Conservation (phyloP, 2,797 vertebrate species). For the Simalia tracyae region DNA sequence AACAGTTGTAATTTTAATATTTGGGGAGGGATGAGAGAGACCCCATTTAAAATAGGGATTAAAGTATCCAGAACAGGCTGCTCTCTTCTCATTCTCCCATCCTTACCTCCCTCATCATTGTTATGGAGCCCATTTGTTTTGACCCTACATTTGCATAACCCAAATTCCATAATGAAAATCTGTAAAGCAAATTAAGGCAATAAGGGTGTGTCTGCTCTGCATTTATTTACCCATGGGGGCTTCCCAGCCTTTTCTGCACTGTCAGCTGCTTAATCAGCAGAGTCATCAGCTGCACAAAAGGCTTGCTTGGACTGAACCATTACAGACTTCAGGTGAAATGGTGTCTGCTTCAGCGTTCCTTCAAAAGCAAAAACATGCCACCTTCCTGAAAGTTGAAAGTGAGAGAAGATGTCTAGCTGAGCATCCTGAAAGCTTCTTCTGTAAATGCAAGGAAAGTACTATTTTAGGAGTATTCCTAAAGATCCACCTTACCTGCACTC, state of each 20-base stretch:
- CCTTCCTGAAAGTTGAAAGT: background rate
- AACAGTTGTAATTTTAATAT: background rate
- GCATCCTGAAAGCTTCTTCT: no score
- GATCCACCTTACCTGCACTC: no score
- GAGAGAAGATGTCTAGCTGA: background rate
- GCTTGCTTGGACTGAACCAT: background rate
- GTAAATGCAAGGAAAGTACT: no score
- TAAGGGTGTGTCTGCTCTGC: background rate
- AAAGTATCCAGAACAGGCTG: slow-evolving; percentile 17
- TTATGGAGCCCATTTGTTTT: fast-evolving
- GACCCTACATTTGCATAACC: background rate
- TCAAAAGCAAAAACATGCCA: background rate
- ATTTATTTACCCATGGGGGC: background rate
- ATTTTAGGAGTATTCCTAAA: no score
- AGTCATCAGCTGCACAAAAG: background rate
- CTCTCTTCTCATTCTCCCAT: background rate
- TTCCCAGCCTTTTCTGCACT: background rate
- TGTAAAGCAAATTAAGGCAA: background rate
- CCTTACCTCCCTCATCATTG: background rate
- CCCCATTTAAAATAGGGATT: slow-evolving; percentile 49
- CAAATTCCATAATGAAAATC: background rate
- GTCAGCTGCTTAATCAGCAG: background rate
- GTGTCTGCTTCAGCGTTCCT: background rate
- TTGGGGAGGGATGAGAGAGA: background rate
- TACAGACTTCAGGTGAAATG: no score